Base-by-base conservation (phyloP, 2,888 invertebrate genomes). In the Lepidochrysops patricia region DNA sequence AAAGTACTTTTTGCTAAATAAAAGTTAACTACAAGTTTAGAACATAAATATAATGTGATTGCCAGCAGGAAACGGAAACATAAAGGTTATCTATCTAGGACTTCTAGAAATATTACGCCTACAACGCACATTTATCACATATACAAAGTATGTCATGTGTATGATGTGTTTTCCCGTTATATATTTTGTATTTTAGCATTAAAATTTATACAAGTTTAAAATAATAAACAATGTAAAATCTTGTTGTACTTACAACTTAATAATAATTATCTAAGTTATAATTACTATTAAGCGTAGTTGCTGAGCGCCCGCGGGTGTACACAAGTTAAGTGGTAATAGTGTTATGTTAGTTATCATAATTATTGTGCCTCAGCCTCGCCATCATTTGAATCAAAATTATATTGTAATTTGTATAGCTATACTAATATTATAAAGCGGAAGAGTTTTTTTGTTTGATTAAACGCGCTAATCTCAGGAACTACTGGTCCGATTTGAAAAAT, bases 11-110 rank as follows among this genome's bases (percentile, higher is more conserved):
- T 37, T 6, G 7, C 15, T 19, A n/a, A 25, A 49, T 25, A 49
- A 5, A 25, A 5, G 26, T 13, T 43, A 43, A 32, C 19, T 32
- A 12, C 19, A 54, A 15, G 15, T 15, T 52, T 2, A 27, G 13
- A 54, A 19, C 9, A 29, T 13, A 50, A 19, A 29, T 26, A 50
- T 54, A 32, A 19, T 32, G 27, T 54, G 19, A 32, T 54, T 54
- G 54, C 12, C 32, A 32, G 54, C 54, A 58, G 58, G 58, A 58
- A 58, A 58, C 58, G 58, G 58, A 58, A 52, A 58, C 50, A 50
- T 58, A 50, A 58, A 58, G 58, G 58, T 58, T 58, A 58, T 58
- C 58, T 58, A 58, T 58, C 52, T 59, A 52, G 59, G 59, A 35
- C 59, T 59, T 50, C 25, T 29, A 52, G 35, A 32, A 50, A 58